phyloP scores from a whole-genome alignment of 2,797 vertebrate species.

The Distichodus sexfasciatus region DNA sequence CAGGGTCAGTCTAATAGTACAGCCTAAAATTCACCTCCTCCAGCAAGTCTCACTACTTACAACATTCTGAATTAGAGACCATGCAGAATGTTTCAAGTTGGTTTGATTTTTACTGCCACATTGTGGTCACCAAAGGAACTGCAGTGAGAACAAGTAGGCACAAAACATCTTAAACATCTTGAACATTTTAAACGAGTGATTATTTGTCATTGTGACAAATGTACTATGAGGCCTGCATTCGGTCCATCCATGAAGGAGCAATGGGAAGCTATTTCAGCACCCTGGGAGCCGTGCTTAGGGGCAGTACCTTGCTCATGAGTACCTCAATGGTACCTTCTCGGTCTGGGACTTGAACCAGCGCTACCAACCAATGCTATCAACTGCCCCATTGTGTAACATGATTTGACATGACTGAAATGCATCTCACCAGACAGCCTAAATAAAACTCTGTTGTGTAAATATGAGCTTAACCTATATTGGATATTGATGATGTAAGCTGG shows the following conservation, averaged over 20 bases:
- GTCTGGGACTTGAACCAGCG: too few species aligned
- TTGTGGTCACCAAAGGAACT: constrained; percentile 24
- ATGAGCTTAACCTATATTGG: not conserved
- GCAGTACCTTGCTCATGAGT: too few species aligned
- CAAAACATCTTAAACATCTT: not conserved
- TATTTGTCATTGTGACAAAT: too few species aligned
- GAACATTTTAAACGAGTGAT: not conserved
- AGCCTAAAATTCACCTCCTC: not conserved
- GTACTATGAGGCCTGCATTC: too few species aligned
- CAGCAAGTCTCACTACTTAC: too few species aligned
- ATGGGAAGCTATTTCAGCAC: too few species aligned
- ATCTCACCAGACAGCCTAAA: not conserved
- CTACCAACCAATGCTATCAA: too few species aligned
- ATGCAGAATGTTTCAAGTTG: not conserved
- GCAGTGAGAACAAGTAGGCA: not conserved
- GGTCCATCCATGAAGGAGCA: not conserved
- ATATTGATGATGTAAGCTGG: not conserved
- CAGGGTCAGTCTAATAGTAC: not conserved
- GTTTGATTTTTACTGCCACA: constrained; percentile 31
- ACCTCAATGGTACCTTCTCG: too few species aligned
- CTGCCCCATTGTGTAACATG: too few species aligned
- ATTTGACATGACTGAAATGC: not conserved
- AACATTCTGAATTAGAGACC: not conserved
- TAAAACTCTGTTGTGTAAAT: not conserved
- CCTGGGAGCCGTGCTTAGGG: too few species aligned